Evolutionary conservation across 2,888 invertebrate species (phyloP).

Genomic region (Tiliacea citrago): DNA sequence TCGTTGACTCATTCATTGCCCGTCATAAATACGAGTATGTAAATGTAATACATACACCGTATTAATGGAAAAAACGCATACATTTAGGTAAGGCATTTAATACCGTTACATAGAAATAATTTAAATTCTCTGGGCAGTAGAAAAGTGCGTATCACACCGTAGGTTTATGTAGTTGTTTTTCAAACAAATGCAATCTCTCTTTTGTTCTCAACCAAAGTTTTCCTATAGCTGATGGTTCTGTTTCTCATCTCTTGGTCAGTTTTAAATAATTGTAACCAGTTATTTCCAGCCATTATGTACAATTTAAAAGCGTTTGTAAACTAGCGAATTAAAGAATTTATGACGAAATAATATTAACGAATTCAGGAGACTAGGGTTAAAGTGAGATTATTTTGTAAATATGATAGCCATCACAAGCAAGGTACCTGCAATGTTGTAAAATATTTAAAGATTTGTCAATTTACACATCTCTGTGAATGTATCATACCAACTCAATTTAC

Average conservation of each 20-base stretch:
- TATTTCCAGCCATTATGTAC: constrained; percentile 7
- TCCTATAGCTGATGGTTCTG: neutral
- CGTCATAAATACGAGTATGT: constrained; percentile 32
- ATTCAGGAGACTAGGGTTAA: neutral
- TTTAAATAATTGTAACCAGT: neutral
- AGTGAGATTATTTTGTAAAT: too few relatives aligned
- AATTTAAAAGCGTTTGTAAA: constrained; percentile 12
- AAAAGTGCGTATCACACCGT: neutral
- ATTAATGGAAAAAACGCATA: neutral
- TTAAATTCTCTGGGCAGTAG: constrained; percentile 6
- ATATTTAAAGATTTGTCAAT: constrained; percentile 10
- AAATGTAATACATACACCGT: constrained; percentile 23
- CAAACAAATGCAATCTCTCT: neutral
- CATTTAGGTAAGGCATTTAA: neutral
- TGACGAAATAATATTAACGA: neutral
- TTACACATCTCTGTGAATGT: constrained; percentile 20
- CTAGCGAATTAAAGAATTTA: neutral
- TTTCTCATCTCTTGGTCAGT: neutral
- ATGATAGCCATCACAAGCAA: neutral
- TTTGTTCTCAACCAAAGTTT: constrained; percentile 2
- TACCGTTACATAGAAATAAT: constrained; percentile 6
- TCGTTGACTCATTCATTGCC: constrained; percentile 65
- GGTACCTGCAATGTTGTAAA: neutral
- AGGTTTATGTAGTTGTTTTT: neutral
- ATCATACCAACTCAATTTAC: neutral